These are phyloP conservation scores for Psettodes erumei DNA, from an alignment of 2,113 vertebrate species.

Conservation along the genomic window DNA sequence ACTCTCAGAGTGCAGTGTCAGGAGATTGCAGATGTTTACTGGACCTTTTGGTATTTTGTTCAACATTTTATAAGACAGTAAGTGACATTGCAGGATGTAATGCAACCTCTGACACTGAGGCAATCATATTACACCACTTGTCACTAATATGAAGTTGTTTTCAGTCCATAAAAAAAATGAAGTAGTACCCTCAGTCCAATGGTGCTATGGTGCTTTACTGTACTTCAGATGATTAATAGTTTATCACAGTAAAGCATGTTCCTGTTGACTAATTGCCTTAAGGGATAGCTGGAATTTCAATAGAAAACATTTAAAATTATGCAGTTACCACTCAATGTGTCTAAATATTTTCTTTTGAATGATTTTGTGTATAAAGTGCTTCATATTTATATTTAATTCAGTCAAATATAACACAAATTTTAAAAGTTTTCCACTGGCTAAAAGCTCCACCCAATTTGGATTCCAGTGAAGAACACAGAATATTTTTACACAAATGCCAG, in stretches of 20 bases:
- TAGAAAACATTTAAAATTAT: neutral
- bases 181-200: constrained; percentile 34
- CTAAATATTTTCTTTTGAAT: constrained; percentile 8
- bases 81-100: constrained; percentile 21
- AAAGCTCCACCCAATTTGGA: constrained; percentile 1
- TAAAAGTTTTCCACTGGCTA: constrained; percentile 18
- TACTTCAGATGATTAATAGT: constrained; percentile 6
- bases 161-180: constrained; percentile 41
- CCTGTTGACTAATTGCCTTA: constrained; percentile 13
- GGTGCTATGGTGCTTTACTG: constrained; percentile 54
- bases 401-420: constrained; percentile 27
- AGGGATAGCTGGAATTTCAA: neutral
- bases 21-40: constrained; percentile 2
- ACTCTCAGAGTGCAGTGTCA: neutral
- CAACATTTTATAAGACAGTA: constrained; percentile 30
- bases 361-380: constrained; percentile 65
- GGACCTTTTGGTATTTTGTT: constrained; percentile 28
- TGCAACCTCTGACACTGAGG: neutral
- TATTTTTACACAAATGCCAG: constrained; percentile 22
- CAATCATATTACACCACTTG: constrained; percentile 2
- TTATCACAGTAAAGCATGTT: constrained; percentile 22
- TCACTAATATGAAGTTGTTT: constrained; percentile 33
- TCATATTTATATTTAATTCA: constrained; percentile 71
- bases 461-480: neutral
- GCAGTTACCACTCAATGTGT: neutral